Evolutionary conservation across 2,888 invertebrate genomes (phyloP).

Genomic region (Papilio elwesi): DNA sequence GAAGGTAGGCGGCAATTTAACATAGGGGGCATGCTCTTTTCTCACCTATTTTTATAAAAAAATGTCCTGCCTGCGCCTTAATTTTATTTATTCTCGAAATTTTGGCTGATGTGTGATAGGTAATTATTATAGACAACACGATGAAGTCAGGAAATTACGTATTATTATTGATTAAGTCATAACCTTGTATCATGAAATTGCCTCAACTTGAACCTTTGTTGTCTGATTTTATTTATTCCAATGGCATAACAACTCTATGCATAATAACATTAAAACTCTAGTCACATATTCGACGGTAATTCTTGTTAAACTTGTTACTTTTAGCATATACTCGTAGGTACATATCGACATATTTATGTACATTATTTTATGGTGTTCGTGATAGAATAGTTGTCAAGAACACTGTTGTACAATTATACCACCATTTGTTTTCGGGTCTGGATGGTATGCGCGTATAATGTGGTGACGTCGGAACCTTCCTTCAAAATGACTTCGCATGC

Average conservation of each 20-base stretch:
- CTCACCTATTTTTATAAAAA: no score
- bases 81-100: constrained; percentile 12
- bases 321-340: not conserved
- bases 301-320: constrained; percentile 6
- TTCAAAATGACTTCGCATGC: no score
- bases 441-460: no score
- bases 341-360: not conserved
- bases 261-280: constrained; percentile 19
- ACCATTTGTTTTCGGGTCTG: no score
- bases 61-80: no score
- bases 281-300: constrained; percentile 15
- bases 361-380: not conserved
- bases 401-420: no score
- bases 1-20: no score
- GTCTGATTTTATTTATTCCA: constrained; percentile 18
- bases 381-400: no score
- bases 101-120: not conserved
- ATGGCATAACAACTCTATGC: constrained; percentile 4
- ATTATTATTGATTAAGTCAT: not conserved
- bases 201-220: constrained; percentile 22
- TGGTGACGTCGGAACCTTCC: no score
- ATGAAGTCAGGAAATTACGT: constrained; percentile 9
- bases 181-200: constrained; percentile 8
- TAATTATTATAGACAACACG: no score
- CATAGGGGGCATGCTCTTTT: no score